Evolutionary conservation across 2,888 invertebrate species (phyloP), one percentile per base, ranked within the genome.

Genomic region (Idaea aversata): DNA sequence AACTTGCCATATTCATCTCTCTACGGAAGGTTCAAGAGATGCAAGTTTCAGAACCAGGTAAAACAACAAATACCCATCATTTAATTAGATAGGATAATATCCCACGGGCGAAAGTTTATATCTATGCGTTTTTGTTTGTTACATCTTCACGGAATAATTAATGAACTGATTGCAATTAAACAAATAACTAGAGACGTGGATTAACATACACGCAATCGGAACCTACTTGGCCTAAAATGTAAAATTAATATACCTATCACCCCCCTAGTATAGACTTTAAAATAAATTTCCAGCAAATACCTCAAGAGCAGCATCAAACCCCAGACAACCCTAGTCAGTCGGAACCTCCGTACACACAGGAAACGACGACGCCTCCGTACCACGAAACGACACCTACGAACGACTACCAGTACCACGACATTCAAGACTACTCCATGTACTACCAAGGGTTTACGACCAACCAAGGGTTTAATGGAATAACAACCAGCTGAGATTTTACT

Each of bases 1-100:
- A 98, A 98, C 88, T 91, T 98, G 81, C 98, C 98, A 58, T 98
- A 98, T 85, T 97, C 97, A 15, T 98, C 98, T 5, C 92, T 98
- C 36, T 98, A 98, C 82, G 97, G 97, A 0, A 94, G 98, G 67
- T 97, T 97, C 86, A 98, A 98, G 86, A 94, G 97, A 63, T 97
- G 97, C 81, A 97, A 97, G 86, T 97, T 96, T 83, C 97, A 96
- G 70, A 84, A 94, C 34, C 94, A 93, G 87, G 91, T 90, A 72
- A 65, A 7, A 10, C 5, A 3, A n/a, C n/a, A n/a, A n/a, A 36
- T 36, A 7, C 36, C 0, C 5, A 5, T 36, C 36, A 36, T 7
- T 36, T 36, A 36, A 5, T 36, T 36, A 36, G 6, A 6, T 36
- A 36, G 4, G 25, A 25, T 25, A 25, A 25, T 25, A 2, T 25